Percentiles rank a stretch among this genome's conserved stretches.
These are phyloP conservation scores for Philaenus spumarius DNA, from an alignment of 1,140 invertebrate genomes.

Conservation along the genomic window DNA sequence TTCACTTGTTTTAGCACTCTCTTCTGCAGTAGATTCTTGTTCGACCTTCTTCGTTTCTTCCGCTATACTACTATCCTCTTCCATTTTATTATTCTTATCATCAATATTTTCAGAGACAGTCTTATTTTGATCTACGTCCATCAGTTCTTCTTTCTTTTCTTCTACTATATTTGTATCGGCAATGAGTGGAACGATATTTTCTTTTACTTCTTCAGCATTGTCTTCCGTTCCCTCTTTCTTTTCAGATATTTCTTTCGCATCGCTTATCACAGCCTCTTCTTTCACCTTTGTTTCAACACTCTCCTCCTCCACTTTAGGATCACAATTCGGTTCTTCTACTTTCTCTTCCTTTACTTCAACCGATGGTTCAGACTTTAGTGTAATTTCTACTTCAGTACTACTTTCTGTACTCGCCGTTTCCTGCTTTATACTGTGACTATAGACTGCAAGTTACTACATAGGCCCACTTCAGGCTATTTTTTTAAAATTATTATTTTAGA, in stretches of 20 bases:
- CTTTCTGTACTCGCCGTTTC: conserved; percentile 32
- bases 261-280: conserved; percentile 14
- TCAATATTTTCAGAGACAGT: conserved; percentile 29
- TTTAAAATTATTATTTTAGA: no score
- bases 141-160: conserved; percentile 28
- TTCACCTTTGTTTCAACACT: conserved; percentile 15
- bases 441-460: no score
- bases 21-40: conserved; percentile 26
- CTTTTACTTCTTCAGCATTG: conserved; percentile 27
- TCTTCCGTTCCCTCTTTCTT: conserved; percentile 21
- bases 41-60: conserved; percentile 26
- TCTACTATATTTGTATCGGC: conserved; percentile 21
- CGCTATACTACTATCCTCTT: conserved; percentile 22
- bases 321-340: conserved; percentile 22
- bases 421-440: conserved; percentile 32
- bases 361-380: conserved; percentile 19
- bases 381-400: conserved; percentile 38
- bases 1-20: conserved; percentile 13
- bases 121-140: conserved; percentile 21
- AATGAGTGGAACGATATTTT: conserved; percentile 30
- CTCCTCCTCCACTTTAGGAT: conserved; percentile 24
- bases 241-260: conserved; percentile 22
- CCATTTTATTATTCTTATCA: conserved; percentile 25
- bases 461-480: no score
- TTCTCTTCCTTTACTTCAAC: conserved; percentile 25